Evolutionary conservation across 2,888 invertebrate genomes (phyloP), one percentile per base, ranked within the genome.

Genomic region (Callimorpha dominula): DNA sequence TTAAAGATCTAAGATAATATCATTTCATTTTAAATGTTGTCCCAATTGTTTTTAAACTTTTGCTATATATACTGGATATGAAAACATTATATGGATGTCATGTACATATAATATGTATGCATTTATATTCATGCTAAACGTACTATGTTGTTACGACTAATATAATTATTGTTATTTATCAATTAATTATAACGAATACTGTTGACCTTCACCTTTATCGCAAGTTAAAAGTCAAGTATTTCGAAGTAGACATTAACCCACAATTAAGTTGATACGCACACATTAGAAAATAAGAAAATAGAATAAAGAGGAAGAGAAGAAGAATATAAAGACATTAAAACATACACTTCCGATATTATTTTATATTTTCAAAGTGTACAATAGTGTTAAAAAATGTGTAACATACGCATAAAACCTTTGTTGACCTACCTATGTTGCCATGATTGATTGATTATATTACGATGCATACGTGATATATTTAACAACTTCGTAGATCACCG

Each of bases 401-500:
- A 31, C 31, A 31, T 31, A 31, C 31, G 31, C 31, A 31, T 31
- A 31, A 31, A 31, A 31, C 31, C 31, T 31, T 31, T 31, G 1
- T 2, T 31, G 31, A 52, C 17, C 15, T 15, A 17, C 15, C 17
- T 17, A 17, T 3, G 54, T 54, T 54, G 9, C 8, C n/a, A 8
- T 54, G 6, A n/a, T 54, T 54, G n/a, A 54, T 54, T 54, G n/a
- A 54, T 54, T 54, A 54, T 54, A n/a, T n/a, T 54, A 54, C 8
- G 17, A 54, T 54, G 52, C 31, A 31, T 31, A 31, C 52, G 17
- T n/a, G n/a, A 52, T 2, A 54, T n/a, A 9, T n/a, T n/a, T n/a
- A 54, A 54, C n/a, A n/a, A 54, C 54, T 54, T 54, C 9, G n/a
- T 54, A n/a, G n/a, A n/a, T 54, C 54, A 54, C 54, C n/a, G 54